Percentiles rank a stretch among this genome's conserved stretches.
Evolutionary conservation across 2,888 invertebrate genomes (phyloP).

Genomic region (Drosophila setosimentum): DNA sequence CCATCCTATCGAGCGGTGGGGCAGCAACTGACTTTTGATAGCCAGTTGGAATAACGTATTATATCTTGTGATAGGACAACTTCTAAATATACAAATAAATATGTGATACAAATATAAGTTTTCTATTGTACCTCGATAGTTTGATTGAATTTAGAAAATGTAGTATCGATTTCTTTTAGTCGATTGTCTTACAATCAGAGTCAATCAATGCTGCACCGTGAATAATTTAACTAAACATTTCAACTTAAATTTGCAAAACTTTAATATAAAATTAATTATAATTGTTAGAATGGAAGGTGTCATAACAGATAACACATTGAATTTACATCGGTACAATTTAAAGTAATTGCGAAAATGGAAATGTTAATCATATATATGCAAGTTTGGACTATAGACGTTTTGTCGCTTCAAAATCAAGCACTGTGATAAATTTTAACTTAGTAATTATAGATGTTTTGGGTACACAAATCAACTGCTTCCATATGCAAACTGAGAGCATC

Average conservation of each 20-base stretch:
- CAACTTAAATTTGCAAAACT: slow-evolving; percentile 38
- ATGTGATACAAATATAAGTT: neutral
- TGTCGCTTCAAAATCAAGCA: too few species aligned
- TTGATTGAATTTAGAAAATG: neutral
- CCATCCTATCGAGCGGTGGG: slow-evolving; percentile 53
- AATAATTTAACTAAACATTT: slow-evolving; percentile 40
- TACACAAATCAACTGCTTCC: neutral
- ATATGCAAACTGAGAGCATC: neutral
- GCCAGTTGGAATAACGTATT: neutral
- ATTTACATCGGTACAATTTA: slow-evolving; percentile 1
- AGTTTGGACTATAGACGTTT: neutral
- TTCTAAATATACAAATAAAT: neutral
- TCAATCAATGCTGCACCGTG: neutral
- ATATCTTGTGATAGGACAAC: neutral
- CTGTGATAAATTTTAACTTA: neutral
- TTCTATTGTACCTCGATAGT: neutral
- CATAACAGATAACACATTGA: slow-evolving; percentile 11
- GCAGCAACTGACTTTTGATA: slow-evolving; percentile 36
- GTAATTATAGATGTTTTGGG: neutral
- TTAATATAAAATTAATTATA: slow-evolving; percentile 41
- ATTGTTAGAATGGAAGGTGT: slow-evolving; percentile 39
- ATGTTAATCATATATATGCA: slow-evolving; percentile 5
- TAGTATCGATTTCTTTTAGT: neutral
- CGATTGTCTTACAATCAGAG: neutral
- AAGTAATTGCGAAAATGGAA: slow-evolving; percentile 19